Percentiles rank a stretch among this genome's conserved stretches.
phyloP scores from a whole-genome alignment of 2,888 invertebrate genomes.

The Biston stratarius region DNA sequence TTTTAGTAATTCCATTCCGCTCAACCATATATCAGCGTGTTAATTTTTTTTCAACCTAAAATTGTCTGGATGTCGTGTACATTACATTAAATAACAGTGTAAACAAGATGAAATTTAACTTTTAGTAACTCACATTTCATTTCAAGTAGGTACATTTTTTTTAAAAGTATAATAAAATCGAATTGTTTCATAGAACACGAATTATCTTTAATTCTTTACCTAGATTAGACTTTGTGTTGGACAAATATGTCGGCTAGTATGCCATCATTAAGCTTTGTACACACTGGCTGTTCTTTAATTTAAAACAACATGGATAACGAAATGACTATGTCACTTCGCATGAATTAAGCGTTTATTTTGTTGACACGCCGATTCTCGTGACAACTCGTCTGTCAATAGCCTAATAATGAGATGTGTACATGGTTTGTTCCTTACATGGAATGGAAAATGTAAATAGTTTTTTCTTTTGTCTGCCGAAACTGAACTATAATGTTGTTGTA shows the following conservation, averaged over 20 bases:
- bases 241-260: constrained; percentile 55
- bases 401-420: constrained; percentile 48
- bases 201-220: constrained; percentile 17
- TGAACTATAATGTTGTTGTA: constrained; percentile 8
- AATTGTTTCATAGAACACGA: neutral
- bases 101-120: too few relatives aligned
- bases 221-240: constrained; percentile 53
- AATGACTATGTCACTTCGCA: constrained; percentile 57
- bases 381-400: constrained; percentile 57
- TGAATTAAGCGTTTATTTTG: constrained; percentile 59
- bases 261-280: constrained; percentile 51
- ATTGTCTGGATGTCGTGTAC: too few relatives aligned
- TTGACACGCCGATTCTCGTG: constrained; percentile 59
- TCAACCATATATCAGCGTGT: too few relatives aligned
- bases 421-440: constrained; percentile 41
- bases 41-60: too few relatives aligned
- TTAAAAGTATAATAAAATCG: neutral
- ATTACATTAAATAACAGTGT: too few relatives aligned
- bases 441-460: constrained; percentile 44
- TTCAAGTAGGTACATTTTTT: neutral
- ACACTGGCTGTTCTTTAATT: constrained; percentile 55
- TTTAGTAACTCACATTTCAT: too few relatives aligned
- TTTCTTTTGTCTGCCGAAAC: constrained; percentile 25
- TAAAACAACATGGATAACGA: constrained; percentile 59
- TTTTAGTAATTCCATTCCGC: too few relatives aligned